These are phyloP conservation scores for Ephestia elutella DNA, from an alignment of 1,140 invertebrate species.

Conservation along the genomic window DNA sequence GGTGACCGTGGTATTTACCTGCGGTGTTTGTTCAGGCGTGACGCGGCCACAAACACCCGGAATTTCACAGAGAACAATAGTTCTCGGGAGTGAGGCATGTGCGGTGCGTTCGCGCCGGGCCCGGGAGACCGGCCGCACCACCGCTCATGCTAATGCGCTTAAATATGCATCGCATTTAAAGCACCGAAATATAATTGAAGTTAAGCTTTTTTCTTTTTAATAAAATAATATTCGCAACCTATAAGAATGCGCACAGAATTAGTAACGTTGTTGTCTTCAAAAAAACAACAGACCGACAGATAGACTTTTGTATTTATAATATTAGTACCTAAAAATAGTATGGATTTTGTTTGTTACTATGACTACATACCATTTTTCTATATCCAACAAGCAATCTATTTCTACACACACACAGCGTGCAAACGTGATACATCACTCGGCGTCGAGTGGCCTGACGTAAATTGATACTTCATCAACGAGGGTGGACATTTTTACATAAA, in stretches of 20 bases:
- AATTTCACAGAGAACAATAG: constrained; percentile 1
- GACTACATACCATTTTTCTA: neutral
- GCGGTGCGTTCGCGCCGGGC: neutral
- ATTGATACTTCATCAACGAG: neutral
- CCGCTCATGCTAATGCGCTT: neutral
- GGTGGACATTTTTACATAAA: neutral
- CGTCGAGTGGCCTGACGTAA: neutral
- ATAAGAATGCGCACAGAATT: no score
- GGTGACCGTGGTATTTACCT: constrained; percentile 4
- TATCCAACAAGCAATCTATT: neutral
- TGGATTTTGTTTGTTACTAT: no score
- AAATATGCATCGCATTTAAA: neutral
- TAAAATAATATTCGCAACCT: no score
- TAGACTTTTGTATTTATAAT: no score
- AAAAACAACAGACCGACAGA: no score
- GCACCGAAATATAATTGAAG: neutral
- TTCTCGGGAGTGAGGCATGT: neutral
- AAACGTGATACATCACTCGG: neutral
- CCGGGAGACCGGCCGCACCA: neutral
- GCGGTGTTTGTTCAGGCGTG: constrained; percentile 7
- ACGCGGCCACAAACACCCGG: neutral
- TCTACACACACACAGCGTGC: neutral
- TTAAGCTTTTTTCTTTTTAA: no score
- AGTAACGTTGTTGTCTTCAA: neutral
- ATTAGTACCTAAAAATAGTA: no score